A percentile compares a stretch with the other conserved stretches of the same genome.
phyloP scores from a whole-genome alignment of 2,797 vertebrate genomes.

The Scolopax bukidnonensis region DNA sequence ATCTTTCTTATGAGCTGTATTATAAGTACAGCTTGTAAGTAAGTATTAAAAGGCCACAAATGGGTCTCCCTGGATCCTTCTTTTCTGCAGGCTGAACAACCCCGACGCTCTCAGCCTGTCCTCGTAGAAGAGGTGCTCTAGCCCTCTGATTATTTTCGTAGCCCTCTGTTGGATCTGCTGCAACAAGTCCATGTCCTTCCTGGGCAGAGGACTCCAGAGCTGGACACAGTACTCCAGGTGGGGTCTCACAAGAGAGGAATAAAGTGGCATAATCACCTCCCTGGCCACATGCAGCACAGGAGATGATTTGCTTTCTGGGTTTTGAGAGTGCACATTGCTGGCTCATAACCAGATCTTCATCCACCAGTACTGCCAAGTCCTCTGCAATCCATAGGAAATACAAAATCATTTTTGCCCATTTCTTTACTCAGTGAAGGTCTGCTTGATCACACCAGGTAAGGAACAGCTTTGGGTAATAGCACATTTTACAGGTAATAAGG shows the following conservation, averaged over 20 bases:
- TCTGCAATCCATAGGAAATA: background rate
- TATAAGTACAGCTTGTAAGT: background rate
- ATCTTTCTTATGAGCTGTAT: background rate
- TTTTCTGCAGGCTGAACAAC: background rate
- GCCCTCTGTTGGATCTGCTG: background rate
- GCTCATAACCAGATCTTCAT: background rate
- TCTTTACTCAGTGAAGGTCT: background rate
- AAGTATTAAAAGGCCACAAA: background rate
- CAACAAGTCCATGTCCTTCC: background rate
- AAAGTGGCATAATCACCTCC: background rate
- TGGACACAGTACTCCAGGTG: background rate
- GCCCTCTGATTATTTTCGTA: background rate
- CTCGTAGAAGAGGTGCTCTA: background rate
- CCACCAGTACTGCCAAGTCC: background rate
- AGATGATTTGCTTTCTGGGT: accelerated
- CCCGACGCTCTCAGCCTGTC: background rate
- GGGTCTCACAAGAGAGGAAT: background rate
- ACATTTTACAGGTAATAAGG: background rate
- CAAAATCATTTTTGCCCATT: background rate
- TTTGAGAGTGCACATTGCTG: accelerated
- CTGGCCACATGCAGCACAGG: background rate
- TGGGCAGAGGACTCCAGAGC: background rate
- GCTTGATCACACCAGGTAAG: background rate
- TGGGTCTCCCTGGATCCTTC: background rate
- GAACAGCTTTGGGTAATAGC: background rate